Evolutionary conservation across 2,888 invertebrate genomes (phyloP), one percentile per base, ranked within the genome.

Genomic region (Caenorhabditis japonica): DNA sequence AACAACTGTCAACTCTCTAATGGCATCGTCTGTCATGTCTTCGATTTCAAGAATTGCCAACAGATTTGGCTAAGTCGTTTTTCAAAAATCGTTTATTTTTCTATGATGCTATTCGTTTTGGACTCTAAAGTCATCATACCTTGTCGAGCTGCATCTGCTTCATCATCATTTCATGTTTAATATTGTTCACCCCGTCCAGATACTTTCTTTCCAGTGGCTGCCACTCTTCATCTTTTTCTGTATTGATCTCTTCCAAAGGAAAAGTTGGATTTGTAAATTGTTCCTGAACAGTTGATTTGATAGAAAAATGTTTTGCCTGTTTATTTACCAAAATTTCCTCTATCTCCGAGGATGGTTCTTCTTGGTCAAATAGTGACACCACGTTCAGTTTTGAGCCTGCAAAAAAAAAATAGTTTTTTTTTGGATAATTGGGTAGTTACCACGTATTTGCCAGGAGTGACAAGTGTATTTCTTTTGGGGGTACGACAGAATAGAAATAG

Each of bases 181-280:
- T 52, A 17, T 41, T 13, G 12, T 51, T 66, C 7, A 77, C 34
- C 1, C 68, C 74, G 19, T 62, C 60, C 21, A 51, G 41, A 41
- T 75, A 77, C 23, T 58, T 53, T 33, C 38, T 49, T 33, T 77
- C 77, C 27, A 77, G 38, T 8, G 46, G 51, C 12, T 52, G 36
- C 64, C 70, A 71, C 33, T 77, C 77, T n/a, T 64, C 75, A 39
- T 77, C 77, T 56, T 72, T 71, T 15, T 71, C 70, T 13, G 62
- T 52, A 8, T 76, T 66, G 4, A 58, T 23, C 19, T 60, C 60
- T 51, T 53, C 55, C n/a, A 73, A 17, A 8, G 74, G 74, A n/a
- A 69, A 74, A 3, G 68, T 74, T 3, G 74, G 74, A 30, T 69
- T 61, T 0, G 46, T 44, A 15, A 74, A 59, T 41, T 74, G 56